Evolutionary conservation across 2,888 invertebrate genomes (phyloP), one percentile per base, ranked within the genome.

Genomic region (Macropis europaea): DNA sequence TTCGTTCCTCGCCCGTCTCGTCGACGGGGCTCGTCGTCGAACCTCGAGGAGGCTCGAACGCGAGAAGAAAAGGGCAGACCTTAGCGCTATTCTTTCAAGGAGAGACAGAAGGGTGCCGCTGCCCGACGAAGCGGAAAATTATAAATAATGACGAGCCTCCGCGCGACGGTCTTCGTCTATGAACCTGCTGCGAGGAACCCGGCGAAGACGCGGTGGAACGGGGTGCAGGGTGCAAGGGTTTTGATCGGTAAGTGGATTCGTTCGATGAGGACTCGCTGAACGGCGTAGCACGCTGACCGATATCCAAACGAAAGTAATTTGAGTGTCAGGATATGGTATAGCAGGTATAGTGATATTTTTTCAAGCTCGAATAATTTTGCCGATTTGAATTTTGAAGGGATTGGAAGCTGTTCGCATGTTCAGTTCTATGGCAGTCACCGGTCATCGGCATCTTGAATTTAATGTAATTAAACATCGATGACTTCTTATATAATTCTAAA

Each of bases 81-180:
- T 62, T 63, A 63, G 72, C 60, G 66, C 81, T 67, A 86, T 87
- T 88, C 83, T 87, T 82, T 86, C 79, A 85, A 85, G 82, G 70
- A 61, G 76, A 76, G 76, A 83, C 82, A 81, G 76, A 77, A 71
- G 74, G 71, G 62, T 63, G 70, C 60, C 59, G 47, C 73, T 59
- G 69, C 75, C 76, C 73, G 64, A 72, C 63, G 80, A 77, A 86
- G 83, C 88, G 88, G 88, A 88, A 88, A 88, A 88, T 88, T 88
- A 88, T 88, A 88, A 88, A 88, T 88, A 88, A 88, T 85, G 87
- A 88, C 85, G 87, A 84, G 83, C 63, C 80, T 79, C 77, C 80
- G 66, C 69, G 72, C 53, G 38, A 43, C 17, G 24, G 26, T 43
- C 56, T 50, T 56, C 19, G 26, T 19, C 63, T 22, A 6, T 52